Conservation (phyloP, 2,797 vertebrate species). For the Typhlichthys eigenmanni region DNA sequence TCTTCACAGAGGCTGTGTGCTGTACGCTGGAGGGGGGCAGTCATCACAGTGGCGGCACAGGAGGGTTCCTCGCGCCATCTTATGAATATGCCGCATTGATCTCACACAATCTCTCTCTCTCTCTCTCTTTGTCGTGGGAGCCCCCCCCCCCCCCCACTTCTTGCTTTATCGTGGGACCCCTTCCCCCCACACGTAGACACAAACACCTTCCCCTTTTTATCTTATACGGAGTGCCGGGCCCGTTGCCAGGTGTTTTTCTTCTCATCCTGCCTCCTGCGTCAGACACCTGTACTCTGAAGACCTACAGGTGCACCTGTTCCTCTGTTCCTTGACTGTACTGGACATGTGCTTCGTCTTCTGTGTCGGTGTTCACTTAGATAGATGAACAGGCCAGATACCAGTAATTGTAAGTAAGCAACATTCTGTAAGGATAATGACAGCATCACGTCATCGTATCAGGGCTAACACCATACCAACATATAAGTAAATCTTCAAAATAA, state of each 20-base stretch:
- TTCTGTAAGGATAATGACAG: too few species aligned
- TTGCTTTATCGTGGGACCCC: neutral
- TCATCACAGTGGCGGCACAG: conserved; percentile 67
- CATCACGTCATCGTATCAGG: too few species aligned
- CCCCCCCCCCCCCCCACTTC: neutral
- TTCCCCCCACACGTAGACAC: too few species aligned
- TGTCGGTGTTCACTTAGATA: too few species aligned
- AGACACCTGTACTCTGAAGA: conserved; percentile 54
- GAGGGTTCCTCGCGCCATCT: conserved; percentile 67
- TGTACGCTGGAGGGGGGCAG: conserved; percentile 58
- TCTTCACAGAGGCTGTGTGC: conserved; percentile 45
- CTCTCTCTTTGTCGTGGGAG: conserved; percentile 5
- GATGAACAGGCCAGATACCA: too few species aligned
- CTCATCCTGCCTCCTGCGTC: conserved; percentile 45
- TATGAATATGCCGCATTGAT: conserved; percentile 73
- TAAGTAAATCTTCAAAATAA: too few species aligned
- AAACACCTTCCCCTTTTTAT: conserved; percentile 18
- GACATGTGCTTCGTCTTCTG: too few species aligned
- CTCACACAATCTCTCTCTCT: conserved; percentile 44
- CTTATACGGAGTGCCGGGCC: conserved; percentile 53
- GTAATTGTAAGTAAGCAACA: too few species aligned
- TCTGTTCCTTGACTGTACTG: too few species aligned
- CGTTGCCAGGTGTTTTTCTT: conserved; percentile 52
- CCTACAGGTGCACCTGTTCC: too few species aligned
- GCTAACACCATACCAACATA: too few species aligned